These are phyloP conservation scores for Clarias macrocephalus DNA, from an alignment of 2,113 vertebrate species.

Conservation along the genomic window DNA sequence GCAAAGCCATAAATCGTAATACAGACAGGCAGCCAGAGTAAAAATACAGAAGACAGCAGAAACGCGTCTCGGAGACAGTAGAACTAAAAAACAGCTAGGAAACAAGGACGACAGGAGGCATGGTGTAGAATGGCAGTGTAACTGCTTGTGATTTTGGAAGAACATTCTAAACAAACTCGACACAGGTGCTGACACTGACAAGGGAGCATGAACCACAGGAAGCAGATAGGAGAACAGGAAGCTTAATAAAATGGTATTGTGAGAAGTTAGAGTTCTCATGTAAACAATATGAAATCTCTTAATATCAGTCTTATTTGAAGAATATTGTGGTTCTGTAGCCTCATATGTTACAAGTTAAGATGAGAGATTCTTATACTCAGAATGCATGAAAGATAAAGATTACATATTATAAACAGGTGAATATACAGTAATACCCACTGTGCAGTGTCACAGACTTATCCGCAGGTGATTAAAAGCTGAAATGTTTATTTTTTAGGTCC, in stretches of 20 bases:
- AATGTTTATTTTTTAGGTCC: background rate
- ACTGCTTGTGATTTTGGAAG: background rate
- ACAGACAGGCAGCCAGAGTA: slow-evolving; percentile 3
- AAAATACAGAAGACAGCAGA: background rate
- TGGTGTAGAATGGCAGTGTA: background rate
- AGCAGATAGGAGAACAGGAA: background rate
- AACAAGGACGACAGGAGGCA: background rate
- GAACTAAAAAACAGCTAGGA: background rate
- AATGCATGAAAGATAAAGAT: background rate
- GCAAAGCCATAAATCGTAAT: background rate
- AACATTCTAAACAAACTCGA: background rate
- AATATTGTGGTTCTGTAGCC: background rate
- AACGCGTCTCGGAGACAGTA: background rate
- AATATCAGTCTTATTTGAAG: background rate
- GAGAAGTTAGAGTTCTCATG: background rate
- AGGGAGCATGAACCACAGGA: background rate
- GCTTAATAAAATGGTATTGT: background rate
- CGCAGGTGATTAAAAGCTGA: background rate
- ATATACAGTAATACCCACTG: background rate
- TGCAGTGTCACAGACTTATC: background rate
- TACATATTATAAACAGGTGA: background rate
- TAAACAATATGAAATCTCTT: background rate
- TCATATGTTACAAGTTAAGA: background rate
- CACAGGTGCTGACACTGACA: background rate
- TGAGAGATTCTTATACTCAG: background rate